These are phyloP conservation scores for Aplidium turbinatum DNA, from an alignment of 23 tunicate species.

Conservation along the genomic window DNA sequence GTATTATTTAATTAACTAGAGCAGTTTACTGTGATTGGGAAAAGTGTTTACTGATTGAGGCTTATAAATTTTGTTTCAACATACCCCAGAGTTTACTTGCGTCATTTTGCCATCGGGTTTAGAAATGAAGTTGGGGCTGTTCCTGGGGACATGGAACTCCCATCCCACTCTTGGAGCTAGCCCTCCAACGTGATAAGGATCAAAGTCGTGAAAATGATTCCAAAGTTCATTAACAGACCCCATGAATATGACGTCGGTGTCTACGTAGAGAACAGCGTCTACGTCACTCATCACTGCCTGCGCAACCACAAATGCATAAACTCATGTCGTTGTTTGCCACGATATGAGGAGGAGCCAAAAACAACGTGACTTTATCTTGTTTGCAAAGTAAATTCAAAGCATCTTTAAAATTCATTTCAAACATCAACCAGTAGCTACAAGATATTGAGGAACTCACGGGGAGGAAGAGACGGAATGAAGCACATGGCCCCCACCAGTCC, in stretches of 20 bases:
- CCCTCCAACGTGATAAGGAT: conserved; percentile 67
- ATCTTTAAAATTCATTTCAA: no score
- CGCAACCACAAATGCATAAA: neutral
- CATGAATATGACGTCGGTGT: conserved; percentile 92
- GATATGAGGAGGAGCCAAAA: no score
- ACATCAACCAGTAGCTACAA: no score
- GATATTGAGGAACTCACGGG: conserved; percentile 80
- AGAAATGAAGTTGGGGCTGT: conserved; percentile 70
- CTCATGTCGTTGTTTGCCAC: neutral
- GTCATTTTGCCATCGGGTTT: conserved; percentile 64
- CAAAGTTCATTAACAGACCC: conserved; percentile 81
- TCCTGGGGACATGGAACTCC: conserved; percentile 84
- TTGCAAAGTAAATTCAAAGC: no score
- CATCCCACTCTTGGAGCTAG: conserved; percentile 96
- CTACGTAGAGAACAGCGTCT: conserved; percentile 93
- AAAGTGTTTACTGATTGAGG: neutral
- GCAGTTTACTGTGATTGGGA: no score
- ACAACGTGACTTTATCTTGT: no score
- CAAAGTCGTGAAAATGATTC: conserved; percentile 62
- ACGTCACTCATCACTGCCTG: conserved; percentile 57
- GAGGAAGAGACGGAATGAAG: conserved; percentile 90
- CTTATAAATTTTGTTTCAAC: conserved; percentile 2
- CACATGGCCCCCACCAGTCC: conserved; percentile 99
- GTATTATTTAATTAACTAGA: no score
- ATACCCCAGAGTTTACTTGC: conserved; percentile 97